Evolutionary conservation across 2,888 invertebrate genomes (phyloP), one percentile per base, ranked within the genome.

Genomic region (Dendrolimus houi): DNA sequence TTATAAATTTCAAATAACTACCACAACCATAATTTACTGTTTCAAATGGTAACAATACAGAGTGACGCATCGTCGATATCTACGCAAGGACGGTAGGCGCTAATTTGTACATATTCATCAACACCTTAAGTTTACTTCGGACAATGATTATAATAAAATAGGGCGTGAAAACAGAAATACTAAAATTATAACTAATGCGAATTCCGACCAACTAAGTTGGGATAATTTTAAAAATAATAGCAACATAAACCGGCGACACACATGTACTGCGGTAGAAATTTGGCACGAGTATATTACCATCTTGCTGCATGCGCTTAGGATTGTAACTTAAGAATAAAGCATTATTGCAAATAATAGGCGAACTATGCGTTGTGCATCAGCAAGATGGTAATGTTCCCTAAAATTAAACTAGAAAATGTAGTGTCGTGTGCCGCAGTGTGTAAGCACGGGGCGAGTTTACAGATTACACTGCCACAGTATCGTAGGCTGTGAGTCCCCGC

Each of bases 391-490:
- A 74, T 69, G 72, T 71, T 77, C 77, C 77, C 69, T 72, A 63
- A 70, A 71, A 68, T 66, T 60, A 69, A 69, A 64, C 56, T 65
- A 66, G 55, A 57, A 60, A 67, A 59, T 70, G 74, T 63, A 10
- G 72, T 70, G 70, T 61, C 70, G 69, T 29, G 29, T 29, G 29
- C 65, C 64, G 68, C 64, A 58, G 68, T 56, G 65, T 58, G 64
- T 58, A 59, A 61, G 65, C 66, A 66, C 59, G 55, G 56, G 60
- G 62, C 61, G 75, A 71, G 77, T 86, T 95, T 96, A 97, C 94
- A 97, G 94, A 93, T 97, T 97, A 97, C 96, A 97, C 97, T 96
- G 97, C 97, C 96, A 97, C 96, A 96, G 97, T 97, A 96, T 97
- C 96, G 96, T 97, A 97, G 96, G 97, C 95, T 96, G 97, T 96